Conservation (phyloP, 2,888 invertebrate species). For the Machimus atricapillus region DNA sequence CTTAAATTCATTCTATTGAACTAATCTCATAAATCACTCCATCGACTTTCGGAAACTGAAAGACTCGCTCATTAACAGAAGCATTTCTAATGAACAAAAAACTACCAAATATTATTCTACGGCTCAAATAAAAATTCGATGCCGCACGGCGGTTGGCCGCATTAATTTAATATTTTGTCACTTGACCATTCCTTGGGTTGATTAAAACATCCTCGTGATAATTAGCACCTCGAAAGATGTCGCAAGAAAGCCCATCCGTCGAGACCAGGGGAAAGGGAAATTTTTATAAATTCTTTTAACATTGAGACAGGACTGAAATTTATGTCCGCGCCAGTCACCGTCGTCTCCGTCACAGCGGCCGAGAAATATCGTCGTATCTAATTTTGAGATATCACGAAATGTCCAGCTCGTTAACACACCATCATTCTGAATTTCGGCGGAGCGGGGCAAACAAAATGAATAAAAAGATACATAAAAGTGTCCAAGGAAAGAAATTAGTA, state of each 20-base stretch:
- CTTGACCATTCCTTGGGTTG: background rate
- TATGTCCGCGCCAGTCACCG: background rate
- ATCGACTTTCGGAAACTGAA: background rate
- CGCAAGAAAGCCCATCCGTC: background rate
- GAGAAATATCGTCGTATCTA: constrained; percentile 9
- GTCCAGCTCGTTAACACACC: constrained; percentile 3
- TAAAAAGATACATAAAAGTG: background rate
- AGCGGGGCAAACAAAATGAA: background rate
- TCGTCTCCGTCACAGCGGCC: background rate
- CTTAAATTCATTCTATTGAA: background rate
- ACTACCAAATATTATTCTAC: background rate
- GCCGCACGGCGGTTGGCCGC: background rate
- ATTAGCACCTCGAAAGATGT: background rate
- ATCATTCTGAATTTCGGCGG: background rate
- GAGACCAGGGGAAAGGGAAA: background rate
- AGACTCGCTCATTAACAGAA: background rate
- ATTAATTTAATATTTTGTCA: constrained; percentile 19
- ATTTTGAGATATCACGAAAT: constrained; percentile 19
- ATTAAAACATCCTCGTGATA: constrained; percentile 16
- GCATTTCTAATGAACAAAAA: background rate
- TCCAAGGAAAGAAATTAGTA: constrained; percentile 9
- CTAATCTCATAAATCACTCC: background rate
- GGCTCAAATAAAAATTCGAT: background rate
- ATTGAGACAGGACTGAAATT: constrained; percentile 13
- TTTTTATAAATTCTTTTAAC: background rate